Base-by-base conservation (phyloP, 2,888 invertebrate species). In the Mythimna pallens region DNA sequence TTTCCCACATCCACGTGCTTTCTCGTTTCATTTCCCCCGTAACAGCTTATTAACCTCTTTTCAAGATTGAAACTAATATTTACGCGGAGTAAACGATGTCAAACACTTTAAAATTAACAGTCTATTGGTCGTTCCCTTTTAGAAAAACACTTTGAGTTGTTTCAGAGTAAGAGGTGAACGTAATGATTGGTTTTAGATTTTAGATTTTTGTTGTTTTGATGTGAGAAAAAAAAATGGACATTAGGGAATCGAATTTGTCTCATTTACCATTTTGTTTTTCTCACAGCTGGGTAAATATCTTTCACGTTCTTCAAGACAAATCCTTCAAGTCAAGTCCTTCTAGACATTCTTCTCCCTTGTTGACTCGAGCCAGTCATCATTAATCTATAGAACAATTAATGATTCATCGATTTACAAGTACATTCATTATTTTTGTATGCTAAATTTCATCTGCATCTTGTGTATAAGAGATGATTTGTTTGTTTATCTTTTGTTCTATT, bases 41-140 rank as follows among this genome's bases (percentile, higher is more conserved):
- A 89, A 88, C 87, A 88, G 89, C 89, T 92, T 92, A 92, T 91
- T 90, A 91, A 90, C 90, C 88, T 87, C 85, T 81, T 88, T 90
- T 81, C 79, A 70, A 85, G 84, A 88, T 85, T 81, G 82, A 86
- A 89, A 87, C 88, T 86, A 87, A 88, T 90, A 88, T 90, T 91
- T 87, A 86, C 80, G 75, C 59, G 58, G 50, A 87, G 83, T 81
- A 85, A 88, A 87, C 82, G 85, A 85, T 82, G 81, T 88, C 85
- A 85, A 88, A 87, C 83, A 86, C 70, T 83, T 86, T 86, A 59
- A 70, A 79, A 75, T 70, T 25, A 66, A 78, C 81, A 68, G 58
- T 67, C 65, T 76, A 61, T 66, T 66, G 70, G 59, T 43, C 17
- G 47, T 70, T 76, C 50, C 50, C 40, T 36, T 66, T 52, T 65